Conservation (phyloP, 1,140 invertebrate genomes). For the Vollenhovia emeryi region DNA sequence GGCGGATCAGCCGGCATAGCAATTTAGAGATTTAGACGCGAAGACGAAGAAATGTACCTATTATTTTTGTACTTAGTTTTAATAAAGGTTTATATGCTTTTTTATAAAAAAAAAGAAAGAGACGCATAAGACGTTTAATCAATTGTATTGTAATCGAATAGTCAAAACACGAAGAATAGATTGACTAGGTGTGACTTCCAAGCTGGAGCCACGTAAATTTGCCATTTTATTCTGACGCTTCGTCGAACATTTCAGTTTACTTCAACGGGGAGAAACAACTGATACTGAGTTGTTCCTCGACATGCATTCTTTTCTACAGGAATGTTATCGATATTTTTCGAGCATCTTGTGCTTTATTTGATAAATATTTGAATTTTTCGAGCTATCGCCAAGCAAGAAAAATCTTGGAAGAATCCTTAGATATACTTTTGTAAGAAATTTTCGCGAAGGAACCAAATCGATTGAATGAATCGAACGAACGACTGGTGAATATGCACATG, state of each 20-base stretch:
- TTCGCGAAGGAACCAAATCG: background rate
- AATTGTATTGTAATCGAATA: background rate
- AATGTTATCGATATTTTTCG: slow-evolving; percentile 13
- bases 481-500: background rate
- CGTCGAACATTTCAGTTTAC: no score
- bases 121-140: background rate
- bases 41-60: slow-evolving; percentile 82
- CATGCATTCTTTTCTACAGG: no score
- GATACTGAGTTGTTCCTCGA: no score
- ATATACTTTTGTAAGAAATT: background rate
- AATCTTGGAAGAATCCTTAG: background rate
- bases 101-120: slow-evolving; percentile 70
- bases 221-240: no score
- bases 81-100: slow-evolving; percentile 84
- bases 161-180: background rate
- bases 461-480: background rate
- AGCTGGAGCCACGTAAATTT: no score
- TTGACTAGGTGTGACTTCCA: no score
- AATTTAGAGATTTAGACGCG: slow-evolving; percentile 74
- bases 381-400: background rate
- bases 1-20: slow-evolving; percentile 59
- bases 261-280: no score
- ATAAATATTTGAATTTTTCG: background rate
- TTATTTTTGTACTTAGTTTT: slow-evolving; percentile 83
- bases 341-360: background rate